phyloP scores from a whole-genome alignment of 2,888 invertebrate species.

The Xanthorhoe spadicearia region DNA sequence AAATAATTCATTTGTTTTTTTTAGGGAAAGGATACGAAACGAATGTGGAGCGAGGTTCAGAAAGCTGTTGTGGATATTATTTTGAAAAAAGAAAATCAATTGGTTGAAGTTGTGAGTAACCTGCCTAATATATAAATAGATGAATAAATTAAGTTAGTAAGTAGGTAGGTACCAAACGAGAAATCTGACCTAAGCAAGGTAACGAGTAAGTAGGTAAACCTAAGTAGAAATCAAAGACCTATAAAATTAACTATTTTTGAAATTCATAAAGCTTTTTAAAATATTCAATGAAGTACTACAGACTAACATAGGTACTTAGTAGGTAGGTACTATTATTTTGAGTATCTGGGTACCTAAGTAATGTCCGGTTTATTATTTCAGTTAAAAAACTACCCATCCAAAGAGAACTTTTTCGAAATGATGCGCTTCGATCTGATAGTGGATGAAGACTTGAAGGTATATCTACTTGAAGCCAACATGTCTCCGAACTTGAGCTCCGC shows the following conservation, averaged over 20 bases:
- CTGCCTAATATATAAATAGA: no score
- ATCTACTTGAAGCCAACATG: constrained; percentile 98
- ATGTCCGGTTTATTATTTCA: constrained; percentile 53
- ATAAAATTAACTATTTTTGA: no score
- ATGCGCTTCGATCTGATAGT: constrained; percentile 97
- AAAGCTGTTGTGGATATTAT: constrained; percentile 90
- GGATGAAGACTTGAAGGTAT: constrained; percentile 93
- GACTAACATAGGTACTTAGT: no score
- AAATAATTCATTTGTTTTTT: constrained; percentile 37
- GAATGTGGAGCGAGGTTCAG: constrained; percentile 92
- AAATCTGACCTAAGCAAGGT: no score
- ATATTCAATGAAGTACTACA: no score
- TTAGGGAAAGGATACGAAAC: constrained; percentile 88
- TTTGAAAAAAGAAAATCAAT: constrained; percentile 88
- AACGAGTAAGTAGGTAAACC: no score
- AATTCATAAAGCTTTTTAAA: no score
- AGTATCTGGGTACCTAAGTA: no score
- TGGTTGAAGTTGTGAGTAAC: constrained; percentile 86
- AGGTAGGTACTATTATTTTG: no score
- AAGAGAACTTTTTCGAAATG: constrained; percentile 95
- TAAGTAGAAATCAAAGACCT: no score
- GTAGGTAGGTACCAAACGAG: neutral
- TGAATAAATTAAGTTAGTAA: no score
- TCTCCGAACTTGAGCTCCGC: constrained; percentile 98
- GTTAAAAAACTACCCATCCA: constrained; percentile 78